Conservation (phyloP, 2,888 invertebrate species). For the Chironomus tentans region DNA sequence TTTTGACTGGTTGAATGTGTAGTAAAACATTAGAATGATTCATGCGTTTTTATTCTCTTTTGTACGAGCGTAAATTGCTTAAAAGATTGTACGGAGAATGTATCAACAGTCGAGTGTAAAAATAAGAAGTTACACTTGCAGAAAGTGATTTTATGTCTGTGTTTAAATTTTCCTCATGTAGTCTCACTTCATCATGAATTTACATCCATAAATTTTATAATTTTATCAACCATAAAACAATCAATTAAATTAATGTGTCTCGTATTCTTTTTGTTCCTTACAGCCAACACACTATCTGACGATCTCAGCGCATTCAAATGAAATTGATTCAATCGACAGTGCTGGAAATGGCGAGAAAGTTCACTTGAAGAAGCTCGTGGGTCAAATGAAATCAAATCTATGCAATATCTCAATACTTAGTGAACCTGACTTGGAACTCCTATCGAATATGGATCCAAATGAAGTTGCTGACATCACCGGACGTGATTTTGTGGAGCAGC, state of each 20-base stretch:
- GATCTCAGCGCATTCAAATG: constrained; percentile 45
- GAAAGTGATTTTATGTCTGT: too few species aligned
- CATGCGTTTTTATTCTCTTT: too few species aligned
- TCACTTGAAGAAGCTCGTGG: constrained; percentile 63
- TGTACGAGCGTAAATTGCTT: too few species aligned
- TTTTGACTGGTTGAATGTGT: too few species aligned
- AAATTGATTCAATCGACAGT: constrained; percentile 45
- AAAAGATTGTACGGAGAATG: too few species aligned
- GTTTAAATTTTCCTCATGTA: too few species aligned
- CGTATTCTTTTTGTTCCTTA: constrained; percentile 4
- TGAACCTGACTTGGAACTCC: constrained; percentile 71
- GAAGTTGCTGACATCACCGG: constrained; percentile 67
- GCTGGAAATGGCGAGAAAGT: constrained; percentile 41
- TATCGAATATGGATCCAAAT: constrained; percentile 85
- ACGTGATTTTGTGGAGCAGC: constrained; percentile 66
- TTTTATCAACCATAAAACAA: neutral
- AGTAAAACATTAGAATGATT: too few species aligned
- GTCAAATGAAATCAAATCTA: constrained; percentile 67
- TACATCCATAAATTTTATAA: too few species aligned
- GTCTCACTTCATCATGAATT: too few species aligned
- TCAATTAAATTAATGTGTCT: neutral
- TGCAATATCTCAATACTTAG: constrained; percentile 77
- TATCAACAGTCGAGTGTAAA: too few species aligned
- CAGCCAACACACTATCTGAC: constrained; percentile 43
- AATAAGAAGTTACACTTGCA: too few species aligned